A percentile compares a stretch with the other conserved stretches of the same genome.
phyloP scores from a whole-genome alignment of 2,888 invertebrate species.

The Cryptophagus acutangulus region DNA sequence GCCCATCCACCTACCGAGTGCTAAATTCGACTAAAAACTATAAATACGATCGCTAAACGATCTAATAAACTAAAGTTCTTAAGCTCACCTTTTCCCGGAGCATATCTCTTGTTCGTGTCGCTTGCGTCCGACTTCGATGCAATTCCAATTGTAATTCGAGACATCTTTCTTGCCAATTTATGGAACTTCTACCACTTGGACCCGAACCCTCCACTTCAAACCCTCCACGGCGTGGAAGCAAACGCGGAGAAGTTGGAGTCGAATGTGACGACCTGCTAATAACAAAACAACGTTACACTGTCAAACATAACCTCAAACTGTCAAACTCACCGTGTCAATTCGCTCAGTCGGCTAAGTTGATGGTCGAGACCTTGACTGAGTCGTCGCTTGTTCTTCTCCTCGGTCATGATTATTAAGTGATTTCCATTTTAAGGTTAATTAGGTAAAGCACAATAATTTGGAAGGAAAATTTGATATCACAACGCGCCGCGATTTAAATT shows the following conservation, averaged over 20 bases:
- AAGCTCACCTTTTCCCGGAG: conserved; percentile 84
- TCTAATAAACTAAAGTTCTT: no score
- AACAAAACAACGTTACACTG: no score
- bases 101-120: conserved; percentile 81
- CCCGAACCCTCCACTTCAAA: no score
- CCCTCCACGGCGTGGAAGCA: conserved; percentile 67
- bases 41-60: no score
- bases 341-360: conserved; percentile 71
- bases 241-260: conserved; percentile 68
- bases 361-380: conserved; percentile 79
- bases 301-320: no score
- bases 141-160: conserved; percentile 79
- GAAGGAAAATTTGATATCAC: no score
- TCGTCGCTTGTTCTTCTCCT: conserved; percentile 55
- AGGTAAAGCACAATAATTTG: no score
- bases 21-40: no score
- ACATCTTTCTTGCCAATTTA: conserved; percentile 88
- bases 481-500: no score
- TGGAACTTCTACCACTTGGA: conserved; percentile 35
- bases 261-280: conserved; percentile 51
- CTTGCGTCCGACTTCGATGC: conserved; percentile 80
- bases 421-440: conserved; percentile 31
- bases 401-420: conserved; percentile 28
- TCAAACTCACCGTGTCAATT: conserved; percentile 54
- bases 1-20: no score